phyloP scores from a whole-genome alignment of 2,888 invertebrate genomes.

The Corythucha ciliata region DNA sequence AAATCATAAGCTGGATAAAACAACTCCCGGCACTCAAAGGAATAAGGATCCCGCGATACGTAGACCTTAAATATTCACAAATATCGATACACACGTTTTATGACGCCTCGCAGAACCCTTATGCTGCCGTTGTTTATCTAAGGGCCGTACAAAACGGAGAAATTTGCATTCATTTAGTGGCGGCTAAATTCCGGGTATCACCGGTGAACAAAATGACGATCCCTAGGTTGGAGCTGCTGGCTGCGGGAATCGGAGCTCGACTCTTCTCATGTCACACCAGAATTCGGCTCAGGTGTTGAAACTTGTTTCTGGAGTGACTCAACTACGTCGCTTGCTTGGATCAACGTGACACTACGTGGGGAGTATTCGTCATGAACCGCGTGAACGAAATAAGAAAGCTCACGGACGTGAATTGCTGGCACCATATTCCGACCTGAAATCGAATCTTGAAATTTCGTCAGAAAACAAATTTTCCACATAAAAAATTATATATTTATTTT shows the following conservation, averaged over 20 bases:
- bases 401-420: slow-evolving; percentile 31
- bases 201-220: slow-evolving; percentile 35
- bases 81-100: slow-evolving; percentile 35
- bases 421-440: slow-evolving; percentile 38
- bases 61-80: not conserved
- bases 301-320: slow-evolving; percentile 34
- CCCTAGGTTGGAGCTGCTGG: slow-evolving; percentile 38
- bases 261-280: too few relatives aligned
- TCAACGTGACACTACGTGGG: slow-evolving; percentile 34
- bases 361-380: slow-evolving; percentile 16
- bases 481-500: too few relatives aligned
- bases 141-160: slow-evolving; percentile 25
- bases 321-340: slow-evolving; percentile 35
- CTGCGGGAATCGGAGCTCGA: slow-evolving; percentile 35
- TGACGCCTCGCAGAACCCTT: slow-evolving; percentile 36
- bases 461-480: too few relatives aligned
- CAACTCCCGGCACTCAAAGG: not conserved
- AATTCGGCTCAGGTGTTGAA: too few relatives aligned
- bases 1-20: slow-evolving; percentile 2
- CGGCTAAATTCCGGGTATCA: slow-evolving; percentile 37
- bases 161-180: slow-evolving; percentile 32
- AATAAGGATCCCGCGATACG: slow-evolving; percentile 4
- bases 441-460: too few relatives aligned
- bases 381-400: slow-evolving; percentile 26
- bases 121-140: slow-evolving; percentile 36